Conservation (phyloP, 2,888 invertebrate genomes). For the Notodonta dromedarius region DNA sequence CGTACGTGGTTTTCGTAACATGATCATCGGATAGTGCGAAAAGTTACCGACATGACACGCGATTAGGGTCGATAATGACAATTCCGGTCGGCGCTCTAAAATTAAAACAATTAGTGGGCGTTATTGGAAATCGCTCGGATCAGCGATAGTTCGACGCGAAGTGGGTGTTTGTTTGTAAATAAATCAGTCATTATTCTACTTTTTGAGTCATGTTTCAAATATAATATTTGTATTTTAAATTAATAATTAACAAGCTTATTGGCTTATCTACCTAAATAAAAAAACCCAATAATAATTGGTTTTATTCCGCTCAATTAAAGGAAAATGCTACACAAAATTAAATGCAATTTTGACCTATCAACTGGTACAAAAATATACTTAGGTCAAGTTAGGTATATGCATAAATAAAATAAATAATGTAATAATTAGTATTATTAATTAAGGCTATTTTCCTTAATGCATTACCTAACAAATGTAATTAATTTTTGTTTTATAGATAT, state of each 20-base stretch:
- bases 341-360: neutral
- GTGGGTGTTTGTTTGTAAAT: neutral
- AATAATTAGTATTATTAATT: neutral
- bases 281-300: neutral
- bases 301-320: neutral
- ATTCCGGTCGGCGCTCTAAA: neutral
- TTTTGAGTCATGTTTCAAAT: neutral
- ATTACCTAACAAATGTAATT: neutral
- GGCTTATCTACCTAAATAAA: neutral
- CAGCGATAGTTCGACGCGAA: neutral
- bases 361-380: neutral
- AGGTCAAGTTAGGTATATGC: neutral
- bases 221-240: neutral
- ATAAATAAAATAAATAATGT: neutral
- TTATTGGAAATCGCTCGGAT: slow-evolving; percentile 1
- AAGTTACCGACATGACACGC: slow-evolving; percentile 13
- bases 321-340: neutral
- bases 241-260: no score
- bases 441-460: neutral
- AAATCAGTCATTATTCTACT: neutral
- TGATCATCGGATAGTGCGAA: slow-evolving; percentile 22
- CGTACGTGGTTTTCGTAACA: slow-evolving; percentile 24
- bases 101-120: slow-evolving; percentile 4
- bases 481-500: neutral
- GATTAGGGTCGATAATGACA: slow-evolving; percentile 6